Evolutionary conservation across 2,797 vertebrate species (phyloP).

Genomic region (Onychomys arenicola): DNA sequence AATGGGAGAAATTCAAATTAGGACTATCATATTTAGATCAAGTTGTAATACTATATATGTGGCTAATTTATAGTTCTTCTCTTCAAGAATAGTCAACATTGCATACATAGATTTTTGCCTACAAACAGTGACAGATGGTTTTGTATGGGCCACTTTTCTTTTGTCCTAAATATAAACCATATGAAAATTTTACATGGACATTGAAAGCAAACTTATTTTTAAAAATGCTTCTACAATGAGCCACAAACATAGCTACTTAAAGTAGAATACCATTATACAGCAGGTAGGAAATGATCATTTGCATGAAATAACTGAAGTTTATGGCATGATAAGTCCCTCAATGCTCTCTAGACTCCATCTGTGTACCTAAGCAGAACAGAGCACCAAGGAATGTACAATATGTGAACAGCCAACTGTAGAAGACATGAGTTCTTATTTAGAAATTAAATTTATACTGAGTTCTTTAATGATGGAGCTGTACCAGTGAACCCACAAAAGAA

Average conservation of each 20-base stretch:
- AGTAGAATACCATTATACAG: background rate
- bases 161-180: constrained; percentile 12
- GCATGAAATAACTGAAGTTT: background rate
- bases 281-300: background rate
- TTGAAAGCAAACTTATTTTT: constrained; percentile 32
- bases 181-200: background rate
- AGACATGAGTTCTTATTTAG: background rate
- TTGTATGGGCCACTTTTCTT: background rate
- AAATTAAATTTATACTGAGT: background rate
- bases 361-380: background rate
- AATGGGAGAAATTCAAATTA: constrained; percentile 51
- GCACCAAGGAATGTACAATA: background rate
- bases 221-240: constrained; percentile 42
- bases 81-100: constrained; percentile 27
- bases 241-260: background rate
- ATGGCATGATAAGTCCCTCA: background rate
- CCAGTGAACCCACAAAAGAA: background rate
- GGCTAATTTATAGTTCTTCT: background rate
- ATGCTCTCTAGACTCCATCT: background rate
- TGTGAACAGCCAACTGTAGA: background rate
- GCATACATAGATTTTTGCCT: background rate
- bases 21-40: constrained; percentile 30
- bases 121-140: background rate
- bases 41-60: constrained; percentile 10
- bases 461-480: background rate